A percentile compares a stretch with the other conserved stretches of the same genome.
Evolutionary conservation across 2,888 invertebrate species (phyloP).

Genomic region (Agrilus biguttatus): DNA sequence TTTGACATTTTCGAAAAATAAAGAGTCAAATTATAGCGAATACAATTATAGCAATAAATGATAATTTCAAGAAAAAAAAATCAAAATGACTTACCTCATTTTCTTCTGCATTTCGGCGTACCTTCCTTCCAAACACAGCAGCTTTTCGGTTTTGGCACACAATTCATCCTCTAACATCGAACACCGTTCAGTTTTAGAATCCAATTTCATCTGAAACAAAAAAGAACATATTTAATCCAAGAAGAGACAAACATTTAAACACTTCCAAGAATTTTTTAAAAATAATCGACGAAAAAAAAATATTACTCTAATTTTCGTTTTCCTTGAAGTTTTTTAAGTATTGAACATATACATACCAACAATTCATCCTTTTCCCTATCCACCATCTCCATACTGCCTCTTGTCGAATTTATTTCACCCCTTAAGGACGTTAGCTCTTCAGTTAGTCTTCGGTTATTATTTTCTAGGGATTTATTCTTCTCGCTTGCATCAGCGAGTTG

Average conservation of each 20-base stretch:
- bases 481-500: constrained; percentile 47
- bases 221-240: constrained; percentile 1
- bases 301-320: too few species aligned
- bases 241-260: not conserved
- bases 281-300: not conserved
- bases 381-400: constrained; percentile 44
- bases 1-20: constrained; percentile 3
- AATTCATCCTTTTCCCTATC: constrained; percentile 60
- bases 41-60: not conserved
- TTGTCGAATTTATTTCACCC: constrained; percentile 47
- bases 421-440: constrained; percentile 45
- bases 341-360: constrained; percentile 30
- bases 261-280: not conserved
- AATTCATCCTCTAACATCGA: constrained; percentile 51
- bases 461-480: constrained; percentile 40
- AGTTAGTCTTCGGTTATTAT: constrained; percentile 41
- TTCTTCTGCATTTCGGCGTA: constrained; percentile 42
- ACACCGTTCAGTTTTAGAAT: constrained; percentile 56
- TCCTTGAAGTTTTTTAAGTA: too few species aligned
- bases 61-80: constrained; percentile 1
- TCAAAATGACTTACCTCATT: constrained; percentile 29
- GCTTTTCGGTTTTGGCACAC: constrained; percentile 40
- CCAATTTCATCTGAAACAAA: constrained; percentile 44
- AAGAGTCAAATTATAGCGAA: too few species aligned
- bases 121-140: constrained; percentile 39